Evolutionary conservation across 2,113 vertebrate species (phyloP).

Genomic region (Catharus bicknelli): DNA sequence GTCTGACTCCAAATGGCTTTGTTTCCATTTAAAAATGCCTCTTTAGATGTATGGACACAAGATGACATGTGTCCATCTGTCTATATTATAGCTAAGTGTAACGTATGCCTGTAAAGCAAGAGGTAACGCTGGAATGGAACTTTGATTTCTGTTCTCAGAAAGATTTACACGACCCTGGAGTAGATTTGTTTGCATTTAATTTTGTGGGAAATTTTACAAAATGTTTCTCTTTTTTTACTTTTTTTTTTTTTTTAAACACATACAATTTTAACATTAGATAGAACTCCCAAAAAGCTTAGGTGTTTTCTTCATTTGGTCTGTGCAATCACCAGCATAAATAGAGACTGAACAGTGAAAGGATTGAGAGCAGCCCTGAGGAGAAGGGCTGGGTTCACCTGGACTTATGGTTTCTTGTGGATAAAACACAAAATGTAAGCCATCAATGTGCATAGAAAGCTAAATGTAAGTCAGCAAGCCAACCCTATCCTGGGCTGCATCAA

Average conservation of each 20-base stretch:
- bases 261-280: not conserved
- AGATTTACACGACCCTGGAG: not conserved
- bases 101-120: not conserved
- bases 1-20: conserved; percentile 8
- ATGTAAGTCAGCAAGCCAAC: not conserved
- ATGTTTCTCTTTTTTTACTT: not conserved
- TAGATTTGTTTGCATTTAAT: not conserved
- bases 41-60: conserved; percentile 20
- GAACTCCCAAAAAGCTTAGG: not conserved
- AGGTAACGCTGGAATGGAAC: conserved; percentile 10
- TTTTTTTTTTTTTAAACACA: not conserved
- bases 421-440: not conserved
- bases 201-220: not conserved
- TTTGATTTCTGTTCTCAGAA: not conserved
- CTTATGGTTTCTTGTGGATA: accelerated
- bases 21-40: conserved; percentile 27
- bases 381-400: not conserved
- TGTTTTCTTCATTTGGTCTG: not conserved
- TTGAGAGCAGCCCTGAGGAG: not conserved
- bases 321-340: not conserved
- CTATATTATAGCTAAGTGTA: not conserved
- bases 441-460: not conserved
- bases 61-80: not conserved
- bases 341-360: not conserved
- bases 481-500: not conserved